These are phyloP conservation scores for Actinopyga echinites DNA, from an alignment of 53 echinoderm and acorn worm species.

Conservation along the genomic window DNA sequence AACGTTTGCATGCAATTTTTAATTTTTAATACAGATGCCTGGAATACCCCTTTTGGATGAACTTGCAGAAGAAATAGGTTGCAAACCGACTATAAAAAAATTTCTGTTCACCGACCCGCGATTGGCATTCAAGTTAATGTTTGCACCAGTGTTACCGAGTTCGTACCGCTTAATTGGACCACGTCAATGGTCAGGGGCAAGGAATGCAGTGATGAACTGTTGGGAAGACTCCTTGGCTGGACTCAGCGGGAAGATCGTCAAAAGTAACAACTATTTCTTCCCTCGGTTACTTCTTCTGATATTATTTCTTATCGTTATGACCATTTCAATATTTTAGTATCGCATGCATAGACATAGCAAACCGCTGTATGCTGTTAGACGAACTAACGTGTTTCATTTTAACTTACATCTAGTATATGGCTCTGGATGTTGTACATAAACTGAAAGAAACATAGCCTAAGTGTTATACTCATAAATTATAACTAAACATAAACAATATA, in stretches of 20 bases:
- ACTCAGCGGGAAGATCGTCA: background rate
- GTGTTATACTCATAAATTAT: too few species aligned
- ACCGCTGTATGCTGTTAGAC: too few species aligned
- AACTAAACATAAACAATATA: too few species aligned
- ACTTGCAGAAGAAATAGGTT: constrained; percentile 48
- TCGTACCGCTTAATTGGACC: constrained; percentile 68
- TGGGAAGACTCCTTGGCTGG: constrained; percentile 39
- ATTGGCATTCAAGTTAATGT: constrained; percentile 53
- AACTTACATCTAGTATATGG: too few species aligned
- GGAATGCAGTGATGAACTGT: constrained; percentile 22
- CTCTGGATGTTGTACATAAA: too few species aligned
- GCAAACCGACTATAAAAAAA: constrained; percentile 42
- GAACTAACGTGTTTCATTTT: too few species aligned
- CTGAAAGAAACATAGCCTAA: too few species aligned
- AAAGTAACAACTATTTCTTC: background rate
- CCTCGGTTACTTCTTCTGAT: too few species aligned
- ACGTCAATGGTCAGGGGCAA: constrained; percentile 56
- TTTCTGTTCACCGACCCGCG: constrained; percentile 56
- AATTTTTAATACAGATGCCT: background rate
- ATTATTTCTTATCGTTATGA: too few species aligned
- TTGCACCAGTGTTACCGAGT: constrained; percentile 61
- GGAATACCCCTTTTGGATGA: background rate
- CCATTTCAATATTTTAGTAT: too few species aligned
- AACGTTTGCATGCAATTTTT: too few species aligned
- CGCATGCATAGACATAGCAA: too few species aligned